A percentile compares a stretch with the other conserved stretches of the same genome.
These are phyloP conservation scores for Adelphocoris suturalis DNA, from an alignment of 2,888 invertebrate genomes.

Conservation along the genomic window DNA sequence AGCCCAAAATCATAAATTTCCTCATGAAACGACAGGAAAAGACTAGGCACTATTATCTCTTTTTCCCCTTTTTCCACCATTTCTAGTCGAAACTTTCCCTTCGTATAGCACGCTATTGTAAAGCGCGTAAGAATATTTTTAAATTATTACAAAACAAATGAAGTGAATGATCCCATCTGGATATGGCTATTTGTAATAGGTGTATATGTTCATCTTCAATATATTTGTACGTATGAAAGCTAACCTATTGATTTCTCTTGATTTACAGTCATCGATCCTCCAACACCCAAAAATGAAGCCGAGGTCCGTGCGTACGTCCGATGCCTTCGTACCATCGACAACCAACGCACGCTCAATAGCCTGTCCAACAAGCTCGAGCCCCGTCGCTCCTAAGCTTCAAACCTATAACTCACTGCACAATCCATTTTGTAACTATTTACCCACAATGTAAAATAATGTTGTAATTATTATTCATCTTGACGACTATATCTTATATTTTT, in stretches of 20 bases:
- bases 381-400: constrained; percentile 79
- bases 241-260: not conserved
- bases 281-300: constrained; percentile 85
- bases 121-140: no score
- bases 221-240: no score
- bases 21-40: no score
- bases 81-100: no score
- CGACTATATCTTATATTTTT: constrained; percentile 64
- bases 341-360: constrained; percentile 87
- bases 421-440: not conserved
- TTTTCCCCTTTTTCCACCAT: no score
- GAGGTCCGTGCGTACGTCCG: constrained; percentile 86
- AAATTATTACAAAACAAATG: no score
- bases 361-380: constrained; percentile 89
- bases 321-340: constrained; percentile 88
- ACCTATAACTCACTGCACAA: not conserved
- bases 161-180: no score
- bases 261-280: constrained; percentile 84
- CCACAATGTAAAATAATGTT: constrained; percentile 25
- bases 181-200: no score
- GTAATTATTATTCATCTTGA: constrained; percentile 52
- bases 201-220: no score
- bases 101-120: no score
- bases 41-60: no score
- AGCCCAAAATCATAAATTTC: no score